Percentiles rank a stretch among this genome's conserved stretches.
phyloP scores from a whole-genome alignment of 2,888 invertebrate genomes.

The Tetrapedia diversipes region DNA sequence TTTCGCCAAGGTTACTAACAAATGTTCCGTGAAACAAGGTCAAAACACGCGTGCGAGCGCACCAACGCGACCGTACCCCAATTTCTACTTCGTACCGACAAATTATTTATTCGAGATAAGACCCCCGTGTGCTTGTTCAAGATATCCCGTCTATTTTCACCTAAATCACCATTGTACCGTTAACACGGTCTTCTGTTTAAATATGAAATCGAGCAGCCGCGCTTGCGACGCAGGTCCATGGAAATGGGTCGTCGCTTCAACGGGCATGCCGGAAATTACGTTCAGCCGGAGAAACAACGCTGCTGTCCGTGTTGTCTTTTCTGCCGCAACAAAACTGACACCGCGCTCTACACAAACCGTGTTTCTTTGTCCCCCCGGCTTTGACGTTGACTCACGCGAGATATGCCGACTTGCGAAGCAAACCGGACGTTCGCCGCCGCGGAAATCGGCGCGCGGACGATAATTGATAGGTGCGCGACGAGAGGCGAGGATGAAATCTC shows the following conservation, averaged over 20 bases:
- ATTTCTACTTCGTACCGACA: too few species aligned
- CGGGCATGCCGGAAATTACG: constrained; percentile 43
- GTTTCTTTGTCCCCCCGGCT: constrained; percentile 49
- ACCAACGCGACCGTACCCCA: too few species aligned
- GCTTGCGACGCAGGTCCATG: not conserved
- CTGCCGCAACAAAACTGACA: constrained; percentile 42
- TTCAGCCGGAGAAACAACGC: constrained; percentile 32
- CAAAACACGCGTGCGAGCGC: too few species aligned
- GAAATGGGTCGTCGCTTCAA: constrained; percentile 39
- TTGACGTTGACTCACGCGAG: constrained; percentile 52
- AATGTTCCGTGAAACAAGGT: too few species aligned
- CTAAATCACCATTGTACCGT: not conserved
- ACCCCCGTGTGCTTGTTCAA: too few species aligned
- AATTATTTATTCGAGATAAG: too few species aligned
- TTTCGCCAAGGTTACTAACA: too few species aligned
- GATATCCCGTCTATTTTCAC: too few species aligned
- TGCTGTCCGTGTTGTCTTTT: too few species aligned
- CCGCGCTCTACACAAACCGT: not conserved
- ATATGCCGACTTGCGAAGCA: too few species aligned
- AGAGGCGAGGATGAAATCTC: constrained; percentile 35
- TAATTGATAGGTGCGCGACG: constrained; percentile 56
- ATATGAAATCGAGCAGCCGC: constrained; percentile 11
- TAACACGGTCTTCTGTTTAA: not conserved
- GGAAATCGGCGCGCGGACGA: constrained; percentile 9
- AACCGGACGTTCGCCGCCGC: not conserved